phyloP scores from a whole-genome alignment of 2,113 vertebrate genomes.

The Egretta garzetta region DNA sequence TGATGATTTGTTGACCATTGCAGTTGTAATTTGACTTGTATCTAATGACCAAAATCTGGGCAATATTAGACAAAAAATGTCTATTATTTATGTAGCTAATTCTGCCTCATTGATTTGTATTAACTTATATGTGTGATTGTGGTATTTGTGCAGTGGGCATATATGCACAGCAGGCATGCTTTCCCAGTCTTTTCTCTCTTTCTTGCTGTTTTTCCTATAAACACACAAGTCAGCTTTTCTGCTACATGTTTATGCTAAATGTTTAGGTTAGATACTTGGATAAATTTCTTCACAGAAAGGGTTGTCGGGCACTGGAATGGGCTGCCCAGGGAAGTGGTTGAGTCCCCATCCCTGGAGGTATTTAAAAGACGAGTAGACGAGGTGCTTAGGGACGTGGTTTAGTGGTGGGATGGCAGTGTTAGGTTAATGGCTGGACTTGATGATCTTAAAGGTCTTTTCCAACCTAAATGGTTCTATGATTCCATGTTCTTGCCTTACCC shows the following conservation, averaged over 20 bases:
- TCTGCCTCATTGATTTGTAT: neutral
- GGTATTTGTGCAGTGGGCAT: neutral
- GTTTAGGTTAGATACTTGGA: too few species aligned
- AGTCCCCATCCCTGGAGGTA: too few species aligned
- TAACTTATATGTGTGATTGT: neutral
- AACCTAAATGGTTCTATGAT: too few species aligned
- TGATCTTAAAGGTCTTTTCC: too few species aligned
- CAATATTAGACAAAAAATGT: neutral
- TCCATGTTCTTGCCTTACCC: neutral
- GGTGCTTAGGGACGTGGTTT: too few species aligned
- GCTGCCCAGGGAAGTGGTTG: too few species aligned
- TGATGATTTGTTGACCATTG: neutral
- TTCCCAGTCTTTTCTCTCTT: neutral
- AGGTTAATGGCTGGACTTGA: too few species aligned
- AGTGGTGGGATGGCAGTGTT: too few species aligned
- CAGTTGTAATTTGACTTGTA: neutral
- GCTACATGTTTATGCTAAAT: too few species aligned
- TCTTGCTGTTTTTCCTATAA: neutral
- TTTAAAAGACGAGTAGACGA: too few species aligned
- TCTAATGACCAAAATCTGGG: neutral
- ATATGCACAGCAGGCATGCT: neutral
- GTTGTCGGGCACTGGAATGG: too few species aligned
- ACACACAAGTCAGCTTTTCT: neutral
- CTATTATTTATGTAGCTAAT: neutral
- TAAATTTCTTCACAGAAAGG: too few species aligned